Evolutionary conservation across 2,113 vertebrate species (phyloP), one percentile per base, ranked within the genome.

Genomic region (Ictalurus punctatus): DNA sequence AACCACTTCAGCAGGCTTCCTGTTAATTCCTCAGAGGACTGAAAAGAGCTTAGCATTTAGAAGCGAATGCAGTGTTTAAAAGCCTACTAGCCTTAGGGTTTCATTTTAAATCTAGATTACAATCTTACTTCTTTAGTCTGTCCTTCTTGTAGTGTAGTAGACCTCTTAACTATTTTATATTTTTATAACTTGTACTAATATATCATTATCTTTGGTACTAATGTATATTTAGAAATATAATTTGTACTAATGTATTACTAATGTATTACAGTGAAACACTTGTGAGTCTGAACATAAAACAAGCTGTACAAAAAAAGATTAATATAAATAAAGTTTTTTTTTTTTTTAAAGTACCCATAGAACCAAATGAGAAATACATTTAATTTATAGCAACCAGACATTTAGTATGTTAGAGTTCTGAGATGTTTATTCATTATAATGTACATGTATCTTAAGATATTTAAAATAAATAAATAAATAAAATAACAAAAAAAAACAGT

Each of bases 401-500:
- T 14, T 34, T 30, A 30, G 17, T 76, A 48, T 48, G 23, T 12
- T 76, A 23, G 21, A 21, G 48, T 76, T 48, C 23, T 76, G 9
- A 48, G 21, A 48, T 52, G 23, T 14, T 78, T 78, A 25, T 78
- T 23, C 37, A n/a, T 76, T 27, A 52, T 78, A 12, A 52, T 13
- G 23, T 48, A 78, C 21, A 21, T 40, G 71, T 2, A 73, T 37
- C 25, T 67, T 67, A 63, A 67, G 25, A 67, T 30, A 30, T 30
- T 14, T 3, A 3, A 6, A 44, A 44, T 0, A 44, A 44, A 44
- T 0, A 12, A 10, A 2, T 0, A 23, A 44, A 17, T 2, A 3
- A 6, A 44, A 6, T 6, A 44, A 44, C 0, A 44, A 44, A 44
- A 0, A 12, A 19, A 17, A 40, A 9, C 3, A 48, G 67, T 71